phyloP scores from a whole-genome alignment of 2,797 vertebrate species.

The Orientallactaga sibirica region DNA sequence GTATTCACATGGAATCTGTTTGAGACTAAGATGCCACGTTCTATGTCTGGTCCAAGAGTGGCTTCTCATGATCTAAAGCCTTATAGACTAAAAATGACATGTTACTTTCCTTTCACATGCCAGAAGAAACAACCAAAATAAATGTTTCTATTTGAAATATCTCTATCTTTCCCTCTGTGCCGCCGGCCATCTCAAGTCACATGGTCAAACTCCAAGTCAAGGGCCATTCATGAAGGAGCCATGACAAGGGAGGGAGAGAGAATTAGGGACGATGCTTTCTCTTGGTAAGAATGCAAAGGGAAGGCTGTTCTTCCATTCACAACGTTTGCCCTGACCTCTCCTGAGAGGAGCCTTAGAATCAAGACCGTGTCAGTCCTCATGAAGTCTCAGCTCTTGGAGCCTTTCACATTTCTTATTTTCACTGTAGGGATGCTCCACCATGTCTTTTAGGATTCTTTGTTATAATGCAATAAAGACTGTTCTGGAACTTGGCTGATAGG shows the following conservation, averaged over 20 bases:
- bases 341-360: neutral
- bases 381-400: neutral
- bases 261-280: neutral
- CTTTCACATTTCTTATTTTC: neutral
- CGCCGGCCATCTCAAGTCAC: neutral
- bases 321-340: neutral
- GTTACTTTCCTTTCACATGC: neutral
- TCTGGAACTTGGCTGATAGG: neutral
- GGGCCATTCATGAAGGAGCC: neutral
- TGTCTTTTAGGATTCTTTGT: neutral
- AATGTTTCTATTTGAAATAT: neutral
- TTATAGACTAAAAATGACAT: neutral
- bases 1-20: neutral
- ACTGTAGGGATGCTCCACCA: neutral
- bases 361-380: neutral
- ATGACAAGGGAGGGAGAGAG: neutral
- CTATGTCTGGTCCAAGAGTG: neutral
- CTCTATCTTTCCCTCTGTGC: neutral
- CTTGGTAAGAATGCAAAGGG: neutral
- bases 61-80: neutral
- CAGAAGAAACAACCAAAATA: conserved; percentile 13
- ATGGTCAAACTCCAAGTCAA: neutral
- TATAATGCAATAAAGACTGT: neutral
- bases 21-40: neutral
- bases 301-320: neutral